Evolutionary conservation across 2,113 vertebrate genomes (phyloP).

Genomic region (Triplophysa tibetana): DNA sequence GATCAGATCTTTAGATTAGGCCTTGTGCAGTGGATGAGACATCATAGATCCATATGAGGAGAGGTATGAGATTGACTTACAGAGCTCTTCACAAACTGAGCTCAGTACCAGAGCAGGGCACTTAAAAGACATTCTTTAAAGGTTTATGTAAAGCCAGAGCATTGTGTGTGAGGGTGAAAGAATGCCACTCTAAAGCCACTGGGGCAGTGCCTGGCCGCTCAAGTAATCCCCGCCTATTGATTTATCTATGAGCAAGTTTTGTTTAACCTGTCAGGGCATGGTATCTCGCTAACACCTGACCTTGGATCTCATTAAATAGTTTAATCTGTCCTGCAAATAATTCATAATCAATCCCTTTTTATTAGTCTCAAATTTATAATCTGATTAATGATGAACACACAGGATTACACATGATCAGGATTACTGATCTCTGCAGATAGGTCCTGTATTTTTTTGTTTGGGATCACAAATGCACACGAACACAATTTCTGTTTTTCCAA

Average conservation of each 20-base stretch:
- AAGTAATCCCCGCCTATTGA: constrained; percentile 28
- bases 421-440: constrained; percentile 9
- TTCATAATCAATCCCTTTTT: constrained; percentile 26
- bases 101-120: constrained; percentile 39
- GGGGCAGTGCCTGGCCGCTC: constrained; percentile 6
- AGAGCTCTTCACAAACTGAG: constrained; percentile 24
- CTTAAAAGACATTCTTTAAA: constrained; percentile 50
- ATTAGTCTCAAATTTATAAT: constrained; percentile 46
- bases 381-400: constrained; percentile 43
- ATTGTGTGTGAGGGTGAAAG: constrained; percentile 32
- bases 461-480: no score
- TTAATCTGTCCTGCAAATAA: constrained; percentile 46
- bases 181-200: constrained; percentile 39
- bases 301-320: constrained; percentile 6
- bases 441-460: not conserved
- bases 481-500: no score
- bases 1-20: constrained; percentile 16
- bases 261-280: not conserved
- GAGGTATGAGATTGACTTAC: constrained; percentile 31
- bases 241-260: constrained; percentile 15
- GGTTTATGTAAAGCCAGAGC: constrained; percentile 42
- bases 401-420: constrained; percentile 12
- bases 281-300: not conserved
- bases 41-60: constrained; percentile 43
- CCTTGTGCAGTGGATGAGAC: constrained; percentile 11